These are phyloP conservation scores for Camarhynchus parvulus DNA, from an alignment of 2,113 vertebrate species.

Conservation along the genomic window DNA sequence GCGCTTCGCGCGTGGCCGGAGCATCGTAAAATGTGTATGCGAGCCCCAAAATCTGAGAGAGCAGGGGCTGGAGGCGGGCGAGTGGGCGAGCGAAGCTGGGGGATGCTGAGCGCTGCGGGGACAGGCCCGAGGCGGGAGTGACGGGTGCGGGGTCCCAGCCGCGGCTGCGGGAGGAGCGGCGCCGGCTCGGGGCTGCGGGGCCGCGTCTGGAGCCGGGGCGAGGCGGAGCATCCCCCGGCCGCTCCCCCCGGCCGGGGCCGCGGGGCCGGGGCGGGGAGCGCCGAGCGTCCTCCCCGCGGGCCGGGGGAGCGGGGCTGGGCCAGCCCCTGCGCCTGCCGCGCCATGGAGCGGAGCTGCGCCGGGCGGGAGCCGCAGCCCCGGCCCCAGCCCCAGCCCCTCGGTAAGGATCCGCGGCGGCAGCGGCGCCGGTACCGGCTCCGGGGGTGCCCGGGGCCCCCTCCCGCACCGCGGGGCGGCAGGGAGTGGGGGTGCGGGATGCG, in stretches of 20 bases:
- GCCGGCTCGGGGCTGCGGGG: neutral
- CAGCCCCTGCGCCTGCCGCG: too few species aligned
- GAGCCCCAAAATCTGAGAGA: neutral
- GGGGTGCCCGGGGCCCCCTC: too few species aligned
- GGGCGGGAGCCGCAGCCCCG: too few species aligned
- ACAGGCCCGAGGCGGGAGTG: neutral
- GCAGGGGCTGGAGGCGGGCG: neutral
- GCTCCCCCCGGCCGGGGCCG: neutral
- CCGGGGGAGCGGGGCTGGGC: too few species aligned
- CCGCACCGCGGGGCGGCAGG: too few species aligned
- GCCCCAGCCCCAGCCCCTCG: too few species aligned
- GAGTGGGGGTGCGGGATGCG: too few species aligned
- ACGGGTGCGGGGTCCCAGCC: neutral
- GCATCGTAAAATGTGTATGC: neutral
- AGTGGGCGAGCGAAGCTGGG: neutral
- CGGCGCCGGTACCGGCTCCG: too few species aligned
- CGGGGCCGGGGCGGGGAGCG: too few species aligned
- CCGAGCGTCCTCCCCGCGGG: too few species aligned
- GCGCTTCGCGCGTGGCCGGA: neutral
- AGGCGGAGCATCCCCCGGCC: neutral
- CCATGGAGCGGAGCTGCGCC: too few species aligned
- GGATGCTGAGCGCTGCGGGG: neutral
- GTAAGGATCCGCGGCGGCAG: too few species aligned
- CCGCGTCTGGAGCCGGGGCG: neutral
- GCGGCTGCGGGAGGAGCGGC: neutral